Percentiles rank a stretch among this genome's conserved stretches.
These are phyloP conservation scores for Tetraodon nigroviridis DNA, from an alignment of 2,113 vertebrate species.

Conservation along the genomic window DNA sequence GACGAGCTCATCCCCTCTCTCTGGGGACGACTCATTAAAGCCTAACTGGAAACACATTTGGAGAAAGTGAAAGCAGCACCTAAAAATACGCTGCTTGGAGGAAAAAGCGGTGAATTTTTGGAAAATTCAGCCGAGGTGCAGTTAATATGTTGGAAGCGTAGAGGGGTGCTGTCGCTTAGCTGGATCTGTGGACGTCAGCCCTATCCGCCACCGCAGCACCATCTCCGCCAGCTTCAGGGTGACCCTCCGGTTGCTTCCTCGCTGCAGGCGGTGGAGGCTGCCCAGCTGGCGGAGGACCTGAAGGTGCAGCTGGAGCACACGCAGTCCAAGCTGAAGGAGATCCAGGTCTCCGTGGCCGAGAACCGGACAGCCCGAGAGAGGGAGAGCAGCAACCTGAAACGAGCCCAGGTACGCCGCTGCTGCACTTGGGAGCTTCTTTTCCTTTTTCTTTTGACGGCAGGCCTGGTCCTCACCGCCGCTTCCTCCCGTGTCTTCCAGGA, in stretches of 20 bases:
- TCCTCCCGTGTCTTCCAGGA: slow-evolving; percentile 69
- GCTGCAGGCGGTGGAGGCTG: slow-evolving; percentile 87
- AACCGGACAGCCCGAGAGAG: slow-evolving; percentile 87
- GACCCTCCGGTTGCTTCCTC: slow-evolving; percentile 46
- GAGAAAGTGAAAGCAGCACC: slow-evolving; percentile 21
- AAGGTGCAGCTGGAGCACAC: slow-evolving; percentile 91
- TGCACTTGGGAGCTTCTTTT: neutral
- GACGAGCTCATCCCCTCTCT: neutral
- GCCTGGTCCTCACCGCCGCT: neutral
- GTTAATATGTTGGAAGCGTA: slow-evolving; percentile 11
- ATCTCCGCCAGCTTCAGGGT: slow-evolving; percentile 34
- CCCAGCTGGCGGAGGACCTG: slow-evolving; percentile 89
- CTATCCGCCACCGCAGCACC: slow-evolving; percentile 12
- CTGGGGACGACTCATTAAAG: slow-evolving; percentile 7
- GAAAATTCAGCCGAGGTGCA: slow-evolving; percentile 9
- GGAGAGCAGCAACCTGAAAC: slow-evolving; percentile 88
- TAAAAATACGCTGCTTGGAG: slow-evolving; percentile 10
- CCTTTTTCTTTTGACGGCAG: no score
- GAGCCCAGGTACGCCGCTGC: slow-evolving; percentile 78
- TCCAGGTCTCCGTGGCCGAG: slow-evolving; percentile 87
- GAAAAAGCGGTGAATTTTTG: slow-evolving; percentile 9
- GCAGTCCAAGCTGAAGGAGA: slow-evolving; percentile 85
- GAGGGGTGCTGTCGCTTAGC: neutral
- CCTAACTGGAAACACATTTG: slow-evolving; percentile 12
- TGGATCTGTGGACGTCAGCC: neutral